These are phyloP conservation scores for Diadema setosum DNA, from an alignment of 35 echinoderm and acorn worm species.

Conservation along the genomic window DNA sequence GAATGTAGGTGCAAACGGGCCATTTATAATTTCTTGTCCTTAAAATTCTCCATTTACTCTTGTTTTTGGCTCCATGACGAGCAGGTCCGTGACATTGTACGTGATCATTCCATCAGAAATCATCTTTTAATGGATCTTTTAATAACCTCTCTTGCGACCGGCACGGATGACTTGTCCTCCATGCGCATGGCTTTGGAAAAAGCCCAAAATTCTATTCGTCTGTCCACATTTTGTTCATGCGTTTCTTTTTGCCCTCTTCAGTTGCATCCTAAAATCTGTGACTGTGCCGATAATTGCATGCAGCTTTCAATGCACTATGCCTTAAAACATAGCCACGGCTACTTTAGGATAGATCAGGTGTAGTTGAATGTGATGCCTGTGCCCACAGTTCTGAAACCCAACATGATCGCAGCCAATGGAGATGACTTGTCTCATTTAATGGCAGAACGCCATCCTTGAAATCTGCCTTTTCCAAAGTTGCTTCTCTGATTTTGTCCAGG, in stretches of 20 bases:
- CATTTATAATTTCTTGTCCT: slow-evolving; percentile 37
- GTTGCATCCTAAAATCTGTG: slow-evolving; percentile 32
- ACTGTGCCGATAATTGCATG: slow-evolving; percentile 27
- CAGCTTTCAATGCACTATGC: too few species aligned
- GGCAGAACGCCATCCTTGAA: too few species aligned
- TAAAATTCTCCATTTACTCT: slow-evolving; percentile 51
- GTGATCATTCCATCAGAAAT: slow-evolving; percentile 27
- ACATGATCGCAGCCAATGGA: too few species aligned
- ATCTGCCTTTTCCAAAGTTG: too few species aligned
- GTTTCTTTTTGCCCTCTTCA: slow-evolving; percentile 29
- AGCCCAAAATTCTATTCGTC: slow-evolving; percentile 21
- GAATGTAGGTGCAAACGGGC: slow-evolving; percentile 50
- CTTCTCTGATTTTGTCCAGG: too few species aligned
- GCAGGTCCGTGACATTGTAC: slow-evolving; percentile 39
- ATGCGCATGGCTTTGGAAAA: slow-evolving; percentile 32
- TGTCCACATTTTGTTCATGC: slow-evolving; percentile 35
- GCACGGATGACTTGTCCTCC: slow-evolving; percentile 18
- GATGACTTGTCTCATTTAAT: too few species aligned
- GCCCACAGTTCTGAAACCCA: too few species aligned
- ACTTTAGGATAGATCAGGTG: too few species aligned
- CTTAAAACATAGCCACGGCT: too few species aligned
- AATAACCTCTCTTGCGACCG: slow-evolving; percentile 19
- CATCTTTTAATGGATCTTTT: slow-evolving; percentile 36
- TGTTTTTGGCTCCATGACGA: slow-evolving; percentile 48
- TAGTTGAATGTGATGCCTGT: too few species aligned